Evolutionary conservation across 1,140 invertebrate species (phyloP), one percentile per base, ranked within the genome.

Genomic region (Drosophila ambigua): DNA sequence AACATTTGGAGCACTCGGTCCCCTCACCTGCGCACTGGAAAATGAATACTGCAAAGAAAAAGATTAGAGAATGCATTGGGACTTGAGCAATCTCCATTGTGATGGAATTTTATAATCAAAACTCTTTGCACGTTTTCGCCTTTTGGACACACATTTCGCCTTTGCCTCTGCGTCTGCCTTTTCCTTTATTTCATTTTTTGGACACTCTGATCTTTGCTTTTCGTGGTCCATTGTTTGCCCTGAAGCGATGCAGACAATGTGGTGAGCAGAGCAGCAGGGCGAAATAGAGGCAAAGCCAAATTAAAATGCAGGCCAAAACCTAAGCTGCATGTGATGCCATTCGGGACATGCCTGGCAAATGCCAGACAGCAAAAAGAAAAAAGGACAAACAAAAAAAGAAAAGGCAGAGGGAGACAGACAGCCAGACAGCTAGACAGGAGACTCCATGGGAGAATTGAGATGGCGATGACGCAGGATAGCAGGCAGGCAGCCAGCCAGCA

Each of bases 271-370:
- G 43, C 6, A 5, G 4, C 16, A 26, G 43, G 24, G 44, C 7
- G 7, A 50, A 61, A 15, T 43, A 51, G 20, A 9, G 41, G 39
- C 9, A 9, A 23, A 51, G 15, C 41, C 5, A 65, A 77, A 81
- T 82, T 74, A 77, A 79, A 83, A 76, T 84, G 76, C 80, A 79
- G 44, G 80, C 54, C 63, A 61, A 78, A 67, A 76, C 41, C 67
- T 24, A 50, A 54, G 52, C 67, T 72, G 61, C 59, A 71, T 77
- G 63, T 73, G 59, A 35, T 48, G 71, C 65, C 53, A 62, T 71
- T 41, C 44, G 49, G 48, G 50, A 24, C 52, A 80, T 66, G 57
- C 41, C 53, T 35, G 23, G 20, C 51, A 39, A 48, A 48, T 52
- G n/a, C 2, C 26, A 46, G 8, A 57, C 35, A 49, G 16, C 16